Percentiles rank a stretch among this genome's conserved stretches.
These are phyloP conservation scores for Zaprionus davidi DNA, from an alignment of 1,140 invertebrate species.

Conservation along the genomic window DNA sequence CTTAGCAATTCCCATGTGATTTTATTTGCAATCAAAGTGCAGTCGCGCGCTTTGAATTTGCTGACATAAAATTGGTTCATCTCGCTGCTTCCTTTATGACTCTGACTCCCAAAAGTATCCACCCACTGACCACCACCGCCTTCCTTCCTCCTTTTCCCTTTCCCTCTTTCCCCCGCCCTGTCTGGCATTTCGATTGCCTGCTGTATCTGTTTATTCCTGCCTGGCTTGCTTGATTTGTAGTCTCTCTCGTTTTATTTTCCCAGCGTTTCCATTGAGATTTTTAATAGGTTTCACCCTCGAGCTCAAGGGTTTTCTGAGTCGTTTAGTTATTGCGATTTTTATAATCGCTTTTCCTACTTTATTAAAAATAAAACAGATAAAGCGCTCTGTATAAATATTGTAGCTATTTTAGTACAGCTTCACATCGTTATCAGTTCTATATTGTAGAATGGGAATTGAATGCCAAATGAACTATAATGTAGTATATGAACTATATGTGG, in stretches of 20 bases:
- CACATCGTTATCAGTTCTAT: neutral
- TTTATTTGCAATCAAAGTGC: conserved; percentile 62
- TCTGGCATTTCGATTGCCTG: neutral
- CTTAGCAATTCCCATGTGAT: conserved; percentile 31
- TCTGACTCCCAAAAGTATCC: neutral
- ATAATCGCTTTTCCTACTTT: neutral
- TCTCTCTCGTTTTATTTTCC: neutral
- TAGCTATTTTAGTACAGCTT: neutral
- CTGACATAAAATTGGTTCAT: conserved; percentile 38
- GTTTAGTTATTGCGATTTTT: neutral
- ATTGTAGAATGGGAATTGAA: neutral
- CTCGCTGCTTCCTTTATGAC: conserved; percentile 37
- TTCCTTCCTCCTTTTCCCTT: neutral
- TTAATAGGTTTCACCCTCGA: neutral
- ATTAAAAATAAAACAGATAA: neutral
- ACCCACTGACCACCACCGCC: neutral
- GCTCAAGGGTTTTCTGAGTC: neutral
- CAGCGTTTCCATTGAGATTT: neutral
- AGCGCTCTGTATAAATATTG: neutral
- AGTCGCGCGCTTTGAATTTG: conserved; percentile 33
- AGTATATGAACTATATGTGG: no score
- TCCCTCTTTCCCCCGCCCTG: neutral
- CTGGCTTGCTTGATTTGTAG: neutral
- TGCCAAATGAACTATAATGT: no score
- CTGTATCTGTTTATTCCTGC: conserved; percentile 1